These are phyloP conservation scores for Acromyrmex echinatior DNA, from an alignment of 1,140 invertebrate species.

Conservation along the genomic window DNA sequence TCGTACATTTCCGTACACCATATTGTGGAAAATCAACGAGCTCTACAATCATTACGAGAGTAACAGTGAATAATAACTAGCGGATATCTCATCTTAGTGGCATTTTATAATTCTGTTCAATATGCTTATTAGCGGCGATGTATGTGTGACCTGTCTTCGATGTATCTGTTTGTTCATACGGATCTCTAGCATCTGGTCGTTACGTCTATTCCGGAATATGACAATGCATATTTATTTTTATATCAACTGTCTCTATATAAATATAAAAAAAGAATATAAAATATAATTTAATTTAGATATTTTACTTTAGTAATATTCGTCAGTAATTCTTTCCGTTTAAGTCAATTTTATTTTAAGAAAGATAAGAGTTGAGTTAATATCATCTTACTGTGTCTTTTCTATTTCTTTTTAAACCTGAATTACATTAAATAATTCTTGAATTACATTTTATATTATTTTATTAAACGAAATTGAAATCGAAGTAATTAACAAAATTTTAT, in stretches of 20 bases:
- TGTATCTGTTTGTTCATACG: neutral
- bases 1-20: neutral
- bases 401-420: neutral
- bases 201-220: neutral
- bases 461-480: neutral
- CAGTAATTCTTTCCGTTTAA: neutral
- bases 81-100: slow-evolving; percentile 10
- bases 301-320: neutral
- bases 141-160: slow-evolving; percentile 1
- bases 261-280: neutral
- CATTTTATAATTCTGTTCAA: neutral
- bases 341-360: neutral
- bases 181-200: neutral
- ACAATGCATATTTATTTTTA: neutral
- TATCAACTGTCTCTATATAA: neutral
- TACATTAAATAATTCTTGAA: neutral
- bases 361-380: neutral
- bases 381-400: neutral
- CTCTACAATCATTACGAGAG: slow-evolving; percentile 19
- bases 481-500: neutral
- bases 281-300: neutral
- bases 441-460: neutral
- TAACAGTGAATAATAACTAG: slow-evolving; percentile 16
- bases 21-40: slow-evolving; percentile 20
- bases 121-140: slow-evolving; percentile 16